Conservation (phyloP, 92 coral and sea anemone species). For the Hydrozoanthus gracilis region DNA sequence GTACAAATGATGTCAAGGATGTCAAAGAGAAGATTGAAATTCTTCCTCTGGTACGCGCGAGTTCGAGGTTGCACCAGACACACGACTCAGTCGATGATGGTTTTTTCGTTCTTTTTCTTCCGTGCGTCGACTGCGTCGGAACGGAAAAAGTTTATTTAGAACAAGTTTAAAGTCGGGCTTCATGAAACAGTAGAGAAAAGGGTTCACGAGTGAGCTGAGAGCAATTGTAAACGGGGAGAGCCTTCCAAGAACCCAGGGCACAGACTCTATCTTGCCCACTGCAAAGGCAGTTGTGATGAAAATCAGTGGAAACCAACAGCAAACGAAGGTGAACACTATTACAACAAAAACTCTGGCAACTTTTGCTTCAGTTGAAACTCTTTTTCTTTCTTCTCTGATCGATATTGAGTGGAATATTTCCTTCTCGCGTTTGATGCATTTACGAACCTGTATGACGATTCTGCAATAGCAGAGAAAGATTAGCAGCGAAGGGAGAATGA, state of each 20-base stretch:
- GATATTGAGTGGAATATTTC: conserved; percentile 4
- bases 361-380: conserved; percentile 52
- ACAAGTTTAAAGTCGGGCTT: conserved; percentile 56
- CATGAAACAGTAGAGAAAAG: conserved; percentile 56
- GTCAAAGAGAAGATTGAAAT: conserved; percentile 13
- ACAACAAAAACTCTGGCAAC: conserved; percentile 53
- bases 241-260: conserved; percentile 45
- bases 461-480: conserved; percentile 40
- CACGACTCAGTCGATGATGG: conserved; percentile 17
- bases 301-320: conserved; percentile 62
- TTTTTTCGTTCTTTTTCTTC: background rate
- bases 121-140: background rate
- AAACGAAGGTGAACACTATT: conserved; percentile 47
- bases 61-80: conserved; percentile 6
- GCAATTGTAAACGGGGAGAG: conserved; percentile 57
- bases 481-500: conserved; percentile 41
- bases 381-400: conserved; percentile 34
- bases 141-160: conserved; percentile 22
- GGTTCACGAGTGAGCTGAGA: conserved; percentile 57
- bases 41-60: conserved; percentile 12
- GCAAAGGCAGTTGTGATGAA: conserved; percentile 59
- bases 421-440: conserved; percentile 16
- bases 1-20: too few relatives aligned
- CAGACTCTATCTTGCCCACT: conserved; percentile 19
- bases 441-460: conserved; percentile 27